Percentiles rank a stretch among this genome's conserved stretches.
These are phyloP conservation scores for Listronotus oregonensis DNA, from an alignment of 1,140 invertebrate genomes.

Conservation along the genomic window DNA sequence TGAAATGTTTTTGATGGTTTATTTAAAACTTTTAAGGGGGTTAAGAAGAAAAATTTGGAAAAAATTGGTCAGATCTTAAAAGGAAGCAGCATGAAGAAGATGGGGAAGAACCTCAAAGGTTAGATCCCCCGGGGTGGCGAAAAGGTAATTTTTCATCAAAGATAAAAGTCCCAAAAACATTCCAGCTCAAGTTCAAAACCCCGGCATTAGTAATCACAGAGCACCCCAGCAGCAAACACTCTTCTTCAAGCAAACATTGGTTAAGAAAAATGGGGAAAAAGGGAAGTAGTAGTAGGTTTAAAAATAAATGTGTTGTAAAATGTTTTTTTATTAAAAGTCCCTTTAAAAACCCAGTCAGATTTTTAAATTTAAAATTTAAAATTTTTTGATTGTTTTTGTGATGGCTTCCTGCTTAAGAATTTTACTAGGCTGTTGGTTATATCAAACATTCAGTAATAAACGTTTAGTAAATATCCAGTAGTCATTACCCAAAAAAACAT, in stretches of 20 bases:
- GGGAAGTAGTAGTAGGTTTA: too few relatives aligned
- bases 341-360: too few relatives aligned
- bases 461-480: too few relatives aligned
- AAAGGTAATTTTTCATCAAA: constrained; percentile 42
- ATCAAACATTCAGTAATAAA: too few relatives aligned
- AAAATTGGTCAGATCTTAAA: constrained; percentile 97
- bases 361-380: too few relatives aligned
- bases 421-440: too few relatives aligned
- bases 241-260: constrained; percentile 45
- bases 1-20: too few relatives aligned
- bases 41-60: constrained; percentile 92
- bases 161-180: constrained; percentile 54
- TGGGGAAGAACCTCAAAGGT: constrained; percentile 68
- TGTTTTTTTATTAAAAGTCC: too few relatives aligned
- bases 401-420: too few relatives aligned
- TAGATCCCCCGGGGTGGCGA: constrained; percentile 52
- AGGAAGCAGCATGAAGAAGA: constrained; percentile 91
- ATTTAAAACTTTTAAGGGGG: constrained; percentile 66
- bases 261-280: constrained; percentile 30
- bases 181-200: constrained; percentile 56
- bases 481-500: too few relatives aligned
- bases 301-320: too few relatives aligned
- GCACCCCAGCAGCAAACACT: constrained; percentile 21
- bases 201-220: constrained; percentile 52
- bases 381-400: too few relatives aligned